These are phyloP conservation scores for Nineta flava DNA, from an alignment of 2,888 invertebrate species.

Conservation along the genomic window DNA sequence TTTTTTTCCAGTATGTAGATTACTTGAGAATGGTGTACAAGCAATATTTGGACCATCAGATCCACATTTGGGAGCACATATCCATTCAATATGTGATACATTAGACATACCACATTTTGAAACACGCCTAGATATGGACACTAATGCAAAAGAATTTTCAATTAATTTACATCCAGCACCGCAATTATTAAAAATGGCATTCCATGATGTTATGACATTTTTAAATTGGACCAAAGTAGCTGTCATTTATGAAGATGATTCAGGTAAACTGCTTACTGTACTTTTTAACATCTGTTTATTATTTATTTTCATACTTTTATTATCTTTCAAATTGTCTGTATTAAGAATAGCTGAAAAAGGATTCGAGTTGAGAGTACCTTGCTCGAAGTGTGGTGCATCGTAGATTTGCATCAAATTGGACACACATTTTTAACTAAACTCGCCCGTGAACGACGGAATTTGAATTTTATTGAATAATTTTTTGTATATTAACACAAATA, in stretches of 20 bases:
- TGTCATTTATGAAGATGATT: conserved; percentile 64
- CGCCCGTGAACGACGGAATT: no score
- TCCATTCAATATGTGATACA: conserved; percentile 66
- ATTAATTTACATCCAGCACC: conserved; percentile 68
- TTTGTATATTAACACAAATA: no score
- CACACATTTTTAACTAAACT: no score
- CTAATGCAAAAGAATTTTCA: conserved; percentile 47
- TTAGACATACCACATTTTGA: conserved; percentile 68
- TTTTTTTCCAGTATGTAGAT: conserved; percentile 31
- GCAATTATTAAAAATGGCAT: conserved; percentile 51
- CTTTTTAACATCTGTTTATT: not conserved
- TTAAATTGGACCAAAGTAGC: conserved; percentile 70
- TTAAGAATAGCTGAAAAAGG: no score
- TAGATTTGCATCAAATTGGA: no score
- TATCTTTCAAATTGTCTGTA: no score
- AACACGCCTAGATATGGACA: conserved; percentile 43
- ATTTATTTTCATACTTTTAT: no score
- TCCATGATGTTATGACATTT: conserved; percentile 58
- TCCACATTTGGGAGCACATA: conserved; percentile 52
- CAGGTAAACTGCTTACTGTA: conserved; percentile 44
- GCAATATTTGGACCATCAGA: conserved; percentile 69
- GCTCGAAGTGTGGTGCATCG: no score
- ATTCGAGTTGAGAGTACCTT: no score
- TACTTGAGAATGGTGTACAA: conserved; percentile 51
- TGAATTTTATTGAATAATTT: no score